Evolutionary conservation across 2,113 vertebrate species (phyloP).

Genomic region (Protomyctophum bolini): DNA sequence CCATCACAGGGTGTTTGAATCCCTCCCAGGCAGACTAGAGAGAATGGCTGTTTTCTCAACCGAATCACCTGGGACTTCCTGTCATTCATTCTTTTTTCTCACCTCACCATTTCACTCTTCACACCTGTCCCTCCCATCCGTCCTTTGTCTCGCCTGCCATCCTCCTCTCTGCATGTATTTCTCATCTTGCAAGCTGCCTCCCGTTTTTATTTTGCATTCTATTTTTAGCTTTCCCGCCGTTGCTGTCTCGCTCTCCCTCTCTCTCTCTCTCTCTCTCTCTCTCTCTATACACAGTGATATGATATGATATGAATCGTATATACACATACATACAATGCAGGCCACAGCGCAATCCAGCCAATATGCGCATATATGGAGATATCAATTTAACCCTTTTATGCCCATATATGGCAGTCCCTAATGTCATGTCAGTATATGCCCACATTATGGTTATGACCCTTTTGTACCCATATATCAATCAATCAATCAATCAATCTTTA

Average conservation of each 20-base stretch:
- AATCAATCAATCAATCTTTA: too few species aligned
- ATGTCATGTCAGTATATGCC: too few species aligned
- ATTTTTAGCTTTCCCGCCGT: conserved; percentile 44
- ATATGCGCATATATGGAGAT: too few species aligned
- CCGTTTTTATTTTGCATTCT: conserved; percentile 41
- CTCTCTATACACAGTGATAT: too few species aligned
- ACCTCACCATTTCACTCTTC: conserved; percentile 53
- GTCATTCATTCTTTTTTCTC: conserved; percentile 67
- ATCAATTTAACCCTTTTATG: too few species aligned
- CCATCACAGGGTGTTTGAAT: conserved; percentile 29
- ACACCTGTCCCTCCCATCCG: conserved; percentile 49
- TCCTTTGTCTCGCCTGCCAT: conserved; percentile 43
- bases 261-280: not conserved
- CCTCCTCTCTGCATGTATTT: conserved; percentile 41
- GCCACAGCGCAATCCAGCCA: too few species aligned
- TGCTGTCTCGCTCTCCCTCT: conserved; percentile 9
- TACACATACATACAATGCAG: too few species aligned
- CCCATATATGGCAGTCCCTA: too few species aligned
- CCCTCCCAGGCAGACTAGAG: conserved; percentile 5
- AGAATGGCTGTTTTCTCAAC: conserved; percentile 48
- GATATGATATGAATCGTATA: too few species aligned
- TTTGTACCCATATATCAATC: too few species aligned
- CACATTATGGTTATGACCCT: too few species aligned
- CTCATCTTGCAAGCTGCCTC: conserved; percentile 12
- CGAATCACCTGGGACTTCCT: conserved; percentile 49